Evolutionary conservation across 2,888 invertebrate genomes (phyloP).

Genomic region (Empis stercorea): DNA sequence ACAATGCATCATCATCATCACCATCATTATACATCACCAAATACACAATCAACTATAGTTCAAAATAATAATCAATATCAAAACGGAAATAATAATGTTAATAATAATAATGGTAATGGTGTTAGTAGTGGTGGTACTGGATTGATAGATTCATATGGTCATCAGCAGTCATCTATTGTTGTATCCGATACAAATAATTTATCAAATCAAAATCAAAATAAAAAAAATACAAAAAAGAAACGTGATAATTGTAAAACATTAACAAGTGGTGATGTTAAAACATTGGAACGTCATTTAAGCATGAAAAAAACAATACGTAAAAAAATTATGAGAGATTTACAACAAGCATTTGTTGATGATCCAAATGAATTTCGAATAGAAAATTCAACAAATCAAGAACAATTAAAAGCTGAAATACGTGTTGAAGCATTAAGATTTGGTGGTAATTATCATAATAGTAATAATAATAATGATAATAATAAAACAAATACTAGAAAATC

Average conservation of each 20-base stretch:
- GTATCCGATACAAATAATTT: constrained; percentile 17
- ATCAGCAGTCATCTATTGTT: constrained; percentile 34
- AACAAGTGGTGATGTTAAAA: constrained; percentile 55
- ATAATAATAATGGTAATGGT: background rate
- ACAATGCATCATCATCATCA: constrained; percentile 27
- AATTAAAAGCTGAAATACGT: constrained; percentile 52
- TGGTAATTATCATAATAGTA: constrained; percentile 22
- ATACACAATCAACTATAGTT: constrained; percentile 5
- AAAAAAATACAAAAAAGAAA: constrained; percentile 34
- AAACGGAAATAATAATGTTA: background rate
- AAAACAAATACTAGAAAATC: constrained; percentile 37
- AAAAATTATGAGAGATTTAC: constrained; percentile 72
- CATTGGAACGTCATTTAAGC: constrained; percentile 66
- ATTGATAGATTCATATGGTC: constrained; percentile 30
- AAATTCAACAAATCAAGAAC: constrained; percentile 51
- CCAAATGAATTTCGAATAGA: constrained; percentile 59
- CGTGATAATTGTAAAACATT: constrained; percentile 57
- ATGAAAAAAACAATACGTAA: constrained; percentile 79
- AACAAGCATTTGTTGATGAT: constrained; percentile 60
- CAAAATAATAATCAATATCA: constrained; percentile 11
- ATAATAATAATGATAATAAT: constrained; percentile 21
- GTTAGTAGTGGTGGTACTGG: constrained; percentile 18
- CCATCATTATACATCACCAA: constrained; percentile 7
- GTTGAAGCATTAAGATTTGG: constrained; percentile 53
- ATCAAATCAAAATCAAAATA: background rate